A percentile compares a stretch with the other conserved stretches of the same genome.
phyloP scores from a whole-genome alignment of 2,888 invertebrate genomes.

The Deroplatys truncata region DNA sequence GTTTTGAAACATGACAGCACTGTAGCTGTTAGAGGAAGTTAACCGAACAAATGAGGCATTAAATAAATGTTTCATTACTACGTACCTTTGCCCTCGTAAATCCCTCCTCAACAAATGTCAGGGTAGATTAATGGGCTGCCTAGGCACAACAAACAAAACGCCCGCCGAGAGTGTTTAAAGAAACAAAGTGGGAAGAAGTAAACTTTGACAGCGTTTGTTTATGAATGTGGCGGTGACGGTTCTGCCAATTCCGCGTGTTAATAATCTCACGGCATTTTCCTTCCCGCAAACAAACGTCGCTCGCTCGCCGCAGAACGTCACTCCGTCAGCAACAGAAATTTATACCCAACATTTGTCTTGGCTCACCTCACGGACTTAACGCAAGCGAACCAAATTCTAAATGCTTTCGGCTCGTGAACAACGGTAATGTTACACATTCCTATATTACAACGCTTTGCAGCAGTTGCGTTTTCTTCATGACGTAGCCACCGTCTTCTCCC shows the following conservation, averaged over 20 bases:
- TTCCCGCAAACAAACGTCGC: neutral
- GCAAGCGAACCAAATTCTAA: neutral
- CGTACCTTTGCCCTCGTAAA: neutral
- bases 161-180: neutral
- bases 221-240: neutral
- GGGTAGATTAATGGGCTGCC: neutral
- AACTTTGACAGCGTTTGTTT: neutral
- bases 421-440: too few species aligned
- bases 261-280: neutral
- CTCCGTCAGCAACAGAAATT: neutral
- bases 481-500: too few species aligned
- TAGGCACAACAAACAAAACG: neutral
- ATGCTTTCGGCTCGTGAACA: neutral
- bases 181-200: neutral
- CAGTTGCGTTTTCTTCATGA: too few species aligned
- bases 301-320: neutral
- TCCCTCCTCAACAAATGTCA: neutral
- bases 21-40: neutral
- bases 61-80: neutral
- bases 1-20: neutral
- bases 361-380: neutral
- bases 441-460: too few species aligned
- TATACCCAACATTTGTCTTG: neutral
- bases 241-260: neutral
- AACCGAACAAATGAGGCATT: neutral